Evolutionary conservation across 2,113 vertebrate genomes (phyloP).

Genomic region (Hippocampus guttulatus): DNA sequence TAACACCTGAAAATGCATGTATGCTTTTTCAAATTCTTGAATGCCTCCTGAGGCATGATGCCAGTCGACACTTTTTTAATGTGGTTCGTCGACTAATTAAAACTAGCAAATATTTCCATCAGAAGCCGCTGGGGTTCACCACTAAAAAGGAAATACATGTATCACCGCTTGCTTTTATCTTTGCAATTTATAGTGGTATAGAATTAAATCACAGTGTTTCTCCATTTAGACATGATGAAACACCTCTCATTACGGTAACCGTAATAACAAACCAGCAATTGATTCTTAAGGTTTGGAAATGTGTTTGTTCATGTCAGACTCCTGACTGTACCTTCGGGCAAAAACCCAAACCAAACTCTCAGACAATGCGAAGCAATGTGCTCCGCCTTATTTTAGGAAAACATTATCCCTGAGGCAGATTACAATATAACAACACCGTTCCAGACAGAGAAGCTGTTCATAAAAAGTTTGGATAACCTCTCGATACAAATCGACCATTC

Average conservation of each 20-base stretch:
- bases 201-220: not conserved
- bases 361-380: not conserved
- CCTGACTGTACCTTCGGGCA: not conserved
- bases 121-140: not conserved
- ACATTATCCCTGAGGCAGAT: not conserved
- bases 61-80: not conserved
- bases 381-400: not conserved
- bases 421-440: not conserved
- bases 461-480: not conserved
- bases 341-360: not conserved
- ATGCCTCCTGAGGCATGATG: not conserved
- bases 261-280: not conserved
- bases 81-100: not conserved
- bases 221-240: not conserved
- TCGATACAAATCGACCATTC: not conserved
- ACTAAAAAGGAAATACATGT: not conserved
- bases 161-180: not conserved
- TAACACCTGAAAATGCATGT: not conserved
- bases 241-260: not conserved
- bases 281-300: not conserved
- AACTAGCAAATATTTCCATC: not conserved
- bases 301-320: constrained; percentile 22
- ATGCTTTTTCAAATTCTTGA: not conserved
- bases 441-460: not conserved
- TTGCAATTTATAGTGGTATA: not conserved